A percentile compares a stretch with the other conserved stretches of the same genome.
phyloP scores from a whole-genome alignment of 2,797 vertebrate species.

The Natrix natrix region DNA sequence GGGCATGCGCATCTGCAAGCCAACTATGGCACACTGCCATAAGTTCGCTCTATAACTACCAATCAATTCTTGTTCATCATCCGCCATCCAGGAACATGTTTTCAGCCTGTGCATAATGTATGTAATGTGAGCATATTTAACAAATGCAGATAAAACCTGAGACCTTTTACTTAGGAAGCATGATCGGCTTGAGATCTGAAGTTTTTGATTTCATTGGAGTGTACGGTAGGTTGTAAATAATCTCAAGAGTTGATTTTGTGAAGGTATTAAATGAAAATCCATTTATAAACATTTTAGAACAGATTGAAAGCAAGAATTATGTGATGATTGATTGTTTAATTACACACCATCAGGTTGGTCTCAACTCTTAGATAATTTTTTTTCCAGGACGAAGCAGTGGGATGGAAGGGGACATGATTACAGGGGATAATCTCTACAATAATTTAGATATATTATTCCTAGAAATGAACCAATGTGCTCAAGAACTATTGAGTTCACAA shows the following conservation, averaged over 20 bases:
- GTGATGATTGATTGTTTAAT: neutral
- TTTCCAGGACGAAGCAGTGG: neutral
- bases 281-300: neutral
- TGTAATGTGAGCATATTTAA: neutral
- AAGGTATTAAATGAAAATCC: neutral
- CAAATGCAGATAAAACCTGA: neutral
- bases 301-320: neutral
- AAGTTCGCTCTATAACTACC: neutral
- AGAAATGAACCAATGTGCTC: constrained; percentile 30
- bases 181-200: neutral
- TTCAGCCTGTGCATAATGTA: neutral
- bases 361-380: neutral
- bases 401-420: neutral
- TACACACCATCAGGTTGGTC: neutral
- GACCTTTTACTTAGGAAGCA: neutral
- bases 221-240: neutral
- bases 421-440: constrained; percentile 7
- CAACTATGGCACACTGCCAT: too few relatives aligned
- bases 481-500: constrained; percentile 34
- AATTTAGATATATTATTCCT: neutral
- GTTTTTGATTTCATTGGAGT: neutral
- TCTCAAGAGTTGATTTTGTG: neutral
- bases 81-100: neutral
- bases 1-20: too few relatives aligned
- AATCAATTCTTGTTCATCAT: neutral